These are phyloP conservation scores for Archocentrus centrarchus DNA, from an alignment of 2,113 vertebrate species.

Conservation along the genomic window DNA sequence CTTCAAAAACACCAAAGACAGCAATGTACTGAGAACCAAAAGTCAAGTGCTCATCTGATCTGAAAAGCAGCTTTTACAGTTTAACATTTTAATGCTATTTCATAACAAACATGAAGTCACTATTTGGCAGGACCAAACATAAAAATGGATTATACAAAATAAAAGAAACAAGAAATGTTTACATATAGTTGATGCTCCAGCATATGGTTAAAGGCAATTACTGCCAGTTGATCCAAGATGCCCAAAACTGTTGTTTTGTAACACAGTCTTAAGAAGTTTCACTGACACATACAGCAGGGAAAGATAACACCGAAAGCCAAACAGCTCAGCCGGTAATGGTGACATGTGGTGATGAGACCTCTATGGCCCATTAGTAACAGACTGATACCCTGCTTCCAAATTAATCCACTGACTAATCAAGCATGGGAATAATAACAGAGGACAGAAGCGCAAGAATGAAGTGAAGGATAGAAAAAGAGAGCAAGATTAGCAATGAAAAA, in stretches of 20 bases:
- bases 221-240: constrained; percentile 21
- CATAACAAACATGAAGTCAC: background rate
- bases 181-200: constrained; percentile 13
- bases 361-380: constrained; percentile 81
- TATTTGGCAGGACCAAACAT: constrained; percentile 1
- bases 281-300: constrained; percentile 34
- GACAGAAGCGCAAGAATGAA: constrained; percentile 56
- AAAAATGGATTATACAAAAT: constrained; percentile 14
- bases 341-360: constrained; percentile 79
- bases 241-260: constrained; percentile 39
- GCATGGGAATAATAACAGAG: constrained; percentile 77
- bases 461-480: constrained; percentile 34
- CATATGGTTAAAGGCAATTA: constrained; percentile 38
- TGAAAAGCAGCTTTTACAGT: background rate
- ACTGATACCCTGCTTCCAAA: constrained; percentile 81
- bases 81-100: background rate
- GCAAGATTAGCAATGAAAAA: constrained; percentile 42
- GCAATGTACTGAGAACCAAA: background rate
- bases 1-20: background rate
- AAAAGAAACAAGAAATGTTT: constrained; percentile 28
- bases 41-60: background rate
- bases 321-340: constrained; percentile 77
- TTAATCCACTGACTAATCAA: constrained; percentile 83
- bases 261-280: constrained; percentile 38
- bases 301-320: constrained; percentile 74